phyloP scores from a whole-genome alignment of 2,888 invertebrate genomes.

The Caprella mutica region DNA sequence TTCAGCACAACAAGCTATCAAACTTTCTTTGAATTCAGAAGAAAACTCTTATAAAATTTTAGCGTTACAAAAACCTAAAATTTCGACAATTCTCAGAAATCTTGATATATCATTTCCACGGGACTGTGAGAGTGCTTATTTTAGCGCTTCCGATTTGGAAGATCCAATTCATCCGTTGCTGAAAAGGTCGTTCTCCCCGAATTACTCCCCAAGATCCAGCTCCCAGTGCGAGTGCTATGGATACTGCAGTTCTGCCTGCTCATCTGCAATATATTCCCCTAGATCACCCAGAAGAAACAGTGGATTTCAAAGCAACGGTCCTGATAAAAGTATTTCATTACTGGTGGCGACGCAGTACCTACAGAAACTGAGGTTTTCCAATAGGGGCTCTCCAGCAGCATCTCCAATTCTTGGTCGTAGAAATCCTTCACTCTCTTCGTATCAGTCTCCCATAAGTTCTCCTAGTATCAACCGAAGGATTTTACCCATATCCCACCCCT shows the following conservation, averaged over 20 bases:
- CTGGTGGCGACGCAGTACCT: too few species aligned
- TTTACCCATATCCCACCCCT: conserved; percentile 16
- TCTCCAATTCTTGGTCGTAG: too few species aligned
- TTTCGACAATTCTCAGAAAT: background rate
- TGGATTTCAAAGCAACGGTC: background rate
- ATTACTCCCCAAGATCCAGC: background rate
- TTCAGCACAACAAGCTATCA: conserved; percentile 51
- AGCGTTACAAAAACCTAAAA: conserved; percentile 11
- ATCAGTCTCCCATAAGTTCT: conserved; percentile 1
- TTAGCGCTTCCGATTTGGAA: conserved; percentile 27
- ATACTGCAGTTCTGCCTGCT: background rate
- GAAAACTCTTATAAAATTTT: conserved; percentile 16
- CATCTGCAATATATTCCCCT: conserved; percentile 12
- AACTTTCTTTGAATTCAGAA: background rate
- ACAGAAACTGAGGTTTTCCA: too few species aligned
- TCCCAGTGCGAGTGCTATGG: background rate
- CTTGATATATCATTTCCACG: background rate
- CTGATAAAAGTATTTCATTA: background rate
- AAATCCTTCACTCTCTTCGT: too few species aligned
- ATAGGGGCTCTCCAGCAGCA: too few species aligned
- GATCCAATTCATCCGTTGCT: conserved; percentile 22
- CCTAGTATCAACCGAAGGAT: conserved; percentile 3
- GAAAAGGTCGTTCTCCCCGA: background rate
- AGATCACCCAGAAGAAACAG: background rate
- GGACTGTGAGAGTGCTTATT: conserved; percentile 30